Evolutionary conservation across 1,140 invertebrate genomes (phyloP).

Genomic region (Diachasmimorpha longicaudata): DNA sequence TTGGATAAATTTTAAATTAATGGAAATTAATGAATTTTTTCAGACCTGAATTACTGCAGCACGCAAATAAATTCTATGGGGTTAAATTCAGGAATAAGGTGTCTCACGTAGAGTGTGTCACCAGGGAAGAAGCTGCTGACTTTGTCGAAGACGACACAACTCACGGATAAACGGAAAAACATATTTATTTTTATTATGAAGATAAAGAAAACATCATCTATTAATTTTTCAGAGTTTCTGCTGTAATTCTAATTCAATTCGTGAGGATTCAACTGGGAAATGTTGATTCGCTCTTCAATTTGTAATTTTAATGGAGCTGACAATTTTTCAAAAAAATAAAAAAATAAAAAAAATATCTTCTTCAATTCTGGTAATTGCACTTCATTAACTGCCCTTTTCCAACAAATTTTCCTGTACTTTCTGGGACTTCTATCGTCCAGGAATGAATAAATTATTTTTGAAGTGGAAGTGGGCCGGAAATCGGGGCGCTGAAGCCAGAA

Average conservation of each 20-base stretch:
- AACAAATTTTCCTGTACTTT: too few species aligned
- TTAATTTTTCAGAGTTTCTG: not conserved
- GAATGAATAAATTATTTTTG: too few species aligned
- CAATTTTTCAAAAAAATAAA: not conserved
- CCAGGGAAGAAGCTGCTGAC: slow-evolving; percentile 92
- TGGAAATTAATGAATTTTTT: too few species aligned
- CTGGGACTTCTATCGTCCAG: too few species aligned
- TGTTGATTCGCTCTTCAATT: not conserved
- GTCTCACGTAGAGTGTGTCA: slow-evolving; percentile 89
- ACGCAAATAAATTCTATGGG: slow-evolving; percentile 99
- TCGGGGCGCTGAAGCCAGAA: not conserved
- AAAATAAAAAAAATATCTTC: not conserved
- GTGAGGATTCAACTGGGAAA: not conserved
- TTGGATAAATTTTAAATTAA: too few species aligned
- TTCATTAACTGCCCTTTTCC: too few species aligned
- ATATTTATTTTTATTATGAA: slow-evolving; percentile 16
- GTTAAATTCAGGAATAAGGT: slow-evolving; percentile 99
- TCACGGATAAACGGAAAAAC: slow-evolving; percentile 71
- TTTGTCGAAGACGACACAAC: slow-evolving; percentile 98
- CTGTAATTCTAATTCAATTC: not conserved
- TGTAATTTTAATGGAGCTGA: not conserved
- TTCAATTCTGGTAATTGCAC: too few species aligned
- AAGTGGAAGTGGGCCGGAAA: not conserved
- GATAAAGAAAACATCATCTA: not conserved
- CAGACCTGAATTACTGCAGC: slow-evolving; percentile 93